Conservation (phyloP, 2,797 vertebrate species). For the Chaunax sp. region DNA sequence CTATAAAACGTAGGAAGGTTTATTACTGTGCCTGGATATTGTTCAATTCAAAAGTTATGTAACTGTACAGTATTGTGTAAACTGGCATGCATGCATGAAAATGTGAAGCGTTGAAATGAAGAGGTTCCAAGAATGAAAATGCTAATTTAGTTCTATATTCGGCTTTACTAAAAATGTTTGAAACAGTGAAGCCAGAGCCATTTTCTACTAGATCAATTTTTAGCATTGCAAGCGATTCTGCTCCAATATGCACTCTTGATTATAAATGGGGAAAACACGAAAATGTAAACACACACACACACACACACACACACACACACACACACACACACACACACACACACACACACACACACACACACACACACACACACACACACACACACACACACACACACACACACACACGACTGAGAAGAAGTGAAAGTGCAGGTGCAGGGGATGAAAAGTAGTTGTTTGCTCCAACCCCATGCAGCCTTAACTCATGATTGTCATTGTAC, state of each 20-base stretch:
- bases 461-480: slow-evolving; percentile 53
- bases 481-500: slow-evolving; percentile 52
- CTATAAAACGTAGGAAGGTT: too few relatives aligned
- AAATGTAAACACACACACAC: not conserved
- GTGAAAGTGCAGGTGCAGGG: slow-evolving; percentile 45
- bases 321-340: too few relatives aligned
- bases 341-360: too few relatives aligned
- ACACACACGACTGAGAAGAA: slow-evolving; percentile 13
- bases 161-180: not conserved
- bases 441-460: slow-evolving; percentile 56
- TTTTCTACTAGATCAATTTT: not conserved
- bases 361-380: too few relatives aligned
- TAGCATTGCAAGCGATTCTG: slow-evolving; percentile 9
- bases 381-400: slow-evolving; percentile 15
- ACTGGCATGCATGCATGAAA: not conserved
- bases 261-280: not conserved
- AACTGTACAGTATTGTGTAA: too few relatives aligned
- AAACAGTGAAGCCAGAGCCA: not conserved
- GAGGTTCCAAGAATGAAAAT: not conserved
- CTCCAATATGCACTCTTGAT: slow-evolving; percentile 5
- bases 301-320: too few relatives aligned
- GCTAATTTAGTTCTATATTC: too few relatives aligned
- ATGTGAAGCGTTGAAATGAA: not conserved
- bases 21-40: too few relatives aligned
- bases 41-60: too few relatives aligned